Conservation (phyloP, 2,113 vertebrate species). For the Stigmatopora argus region DNA sequence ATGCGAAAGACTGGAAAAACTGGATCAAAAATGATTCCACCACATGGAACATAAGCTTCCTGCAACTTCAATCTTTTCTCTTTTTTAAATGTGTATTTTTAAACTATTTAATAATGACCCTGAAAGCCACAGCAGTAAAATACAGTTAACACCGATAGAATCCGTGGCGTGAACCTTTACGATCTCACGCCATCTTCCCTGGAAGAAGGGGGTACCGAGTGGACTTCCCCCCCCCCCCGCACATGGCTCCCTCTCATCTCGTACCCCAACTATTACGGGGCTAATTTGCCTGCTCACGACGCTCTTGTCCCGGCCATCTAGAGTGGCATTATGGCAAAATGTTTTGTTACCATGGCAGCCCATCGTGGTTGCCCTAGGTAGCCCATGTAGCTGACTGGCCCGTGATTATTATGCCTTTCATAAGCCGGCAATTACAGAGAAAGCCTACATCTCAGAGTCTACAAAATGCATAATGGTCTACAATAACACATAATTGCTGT, state of each 20-base stretch:
- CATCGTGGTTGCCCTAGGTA: conserved; percentile 48
- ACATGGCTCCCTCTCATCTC: conserved; percentile 37
- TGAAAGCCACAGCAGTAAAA: not conserved
- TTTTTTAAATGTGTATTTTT: too few species aligned
- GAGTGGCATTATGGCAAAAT: conserved; percentile 63
- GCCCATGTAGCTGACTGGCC: conserved; percentile 42
- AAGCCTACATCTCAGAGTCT: conserved; percentile 60
- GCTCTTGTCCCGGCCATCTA: conserved; percentile 60
- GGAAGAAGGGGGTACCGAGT: not conserved
- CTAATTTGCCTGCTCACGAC: conserved; percentile 63
- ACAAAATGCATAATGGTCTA: conserved; percentile 67
- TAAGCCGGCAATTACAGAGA: conserved; percentile 60
- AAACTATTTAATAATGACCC: too few species aligned
- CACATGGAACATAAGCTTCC: too few species aligned
- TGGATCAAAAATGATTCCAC: too few species aligned
- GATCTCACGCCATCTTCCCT: not conserved
- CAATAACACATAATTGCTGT: conserved; percentile 67
- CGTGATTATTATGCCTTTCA: conserved; percentile 56
- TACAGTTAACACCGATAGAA: not conserved
- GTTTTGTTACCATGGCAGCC: conserved; percentile 68
- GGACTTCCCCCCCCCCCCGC: too few species aligned
- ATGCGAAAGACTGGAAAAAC: too few species aligned
- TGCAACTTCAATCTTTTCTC: too few species aligned
- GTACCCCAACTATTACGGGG: conserved; percentile 48
- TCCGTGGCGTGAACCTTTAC: too few species aligned